Conservation (phyloP, 1,140 invertebrate genomes). For the Carcinoscorpius rotundicauda region DNA sequence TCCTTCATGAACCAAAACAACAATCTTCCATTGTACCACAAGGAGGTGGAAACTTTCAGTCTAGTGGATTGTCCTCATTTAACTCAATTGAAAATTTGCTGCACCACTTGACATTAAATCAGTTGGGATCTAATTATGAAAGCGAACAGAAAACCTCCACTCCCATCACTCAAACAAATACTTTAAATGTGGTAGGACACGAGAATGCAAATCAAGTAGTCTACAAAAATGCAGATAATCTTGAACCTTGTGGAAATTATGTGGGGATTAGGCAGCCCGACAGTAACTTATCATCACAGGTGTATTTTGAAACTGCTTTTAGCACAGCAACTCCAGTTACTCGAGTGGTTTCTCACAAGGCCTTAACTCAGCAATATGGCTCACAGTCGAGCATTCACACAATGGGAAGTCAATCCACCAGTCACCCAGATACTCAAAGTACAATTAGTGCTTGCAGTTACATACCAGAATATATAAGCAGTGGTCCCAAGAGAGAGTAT, state of each 20-base stretch:
- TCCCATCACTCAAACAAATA: background rate
- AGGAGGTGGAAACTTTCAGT: too few relatives aligned
- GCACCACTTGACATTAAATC: too few relatives aligned
- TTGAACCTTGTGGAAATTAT: too few relatives aligned
- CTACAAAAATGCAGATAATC: too few relatives aligned
- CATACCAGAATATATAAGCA: background rate
- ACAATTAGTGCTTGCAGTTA: conserved; percentile 15
- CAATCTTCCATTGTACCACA: too few relatives aligned
- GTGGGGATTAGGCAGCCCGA: too few relatives aligned
- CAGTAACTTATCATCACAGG: conserved; percentile 17
- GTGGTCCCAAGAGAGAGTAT: too few relatives aligned
- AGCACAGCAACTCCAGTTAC: conserved; percentile 31
- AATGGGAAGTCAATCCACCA: conserved; percentile 5
- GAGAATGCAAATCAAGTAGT: too few relatives aligned
- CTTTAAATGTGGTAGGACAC: too few relatives aligned
- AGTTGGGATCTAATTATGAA: background rate
- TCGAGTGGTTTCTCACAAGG: conserved; percentile 21
- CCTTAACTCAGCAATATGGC: background rate
- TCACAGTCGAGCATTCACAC: conserved; percentile 7
- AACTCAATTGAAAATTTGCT: too few relatives aligned
- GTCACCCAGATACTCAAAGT: conserved; percentile 11
- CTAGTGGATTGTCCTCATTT: too few relatives aligned
- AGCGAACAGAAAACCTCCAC: conserved; percentile 5
- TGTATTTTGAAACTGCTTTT: conserved; percentile 36
- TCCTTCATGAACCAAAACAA: too few relatives aligned